Base-by-base conservation (phyloP, 2,113 vertebrate genomes). In the Clarias macrocephalus region DNA sequence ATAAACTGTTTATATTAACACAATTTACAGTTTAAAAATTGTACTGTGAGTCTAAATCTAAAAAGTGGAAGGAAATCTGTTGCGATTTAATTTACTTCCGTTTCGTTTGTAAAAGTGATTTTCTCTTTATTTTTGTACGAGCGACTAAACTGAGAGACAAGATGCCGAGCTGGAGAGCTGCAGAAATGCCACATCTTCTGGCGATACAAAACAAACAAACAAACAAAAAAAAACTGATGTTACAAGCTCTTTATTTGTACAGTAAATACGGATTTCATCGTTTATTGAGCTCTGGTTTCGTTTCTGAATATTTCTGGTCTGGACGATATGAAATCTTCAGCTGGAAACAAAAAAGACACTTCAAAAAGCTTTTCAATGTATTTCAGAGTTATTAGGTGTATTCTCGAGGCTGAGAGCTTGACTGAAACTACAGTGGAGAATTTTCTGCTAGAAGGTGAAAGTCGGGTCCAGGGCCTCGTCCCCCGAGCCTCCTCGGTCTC, bases 401-500 rank as follows among this genome's bases (percentile, higher is more conserved):
- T 62, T 84, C 72, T 84, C 7, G 16, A 48, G 21, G 37, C 30
- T 54, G 62, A 68, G 57, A 68, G 23, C 72, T 60, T 56, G 76
- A 33, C 37, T 79, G 60, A 25, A 81, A 8, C 56, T 80, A 37
- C 54, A 59, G 84, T 37, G 54, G 73, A 70, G 54, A 28, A 62
- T 85, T 52, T 56, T 85, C 66, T 23, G 57, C 83, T 21, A 13
- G 28, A 84, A 59, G 63, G 18, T 76, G 59, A 82, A 72, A 77
- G 80, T 60, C n/a, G 37, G 28, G 48, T 42, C 48, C 66, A 54
- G 28, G 72, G 65, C 82, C 65, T 11, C 12, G 37, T 42, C 86
- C 60, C 72, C 19, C 23, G 54, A 57, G 63, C 7, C 76, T 85
- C 82, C 25, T 84, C 60, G 28, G 21, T 77, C 62, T 66, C 37